Base-by-base conservation (phyloP, 2,113 vertebrate species). In the Andinoacara biseriatus region DNA sequence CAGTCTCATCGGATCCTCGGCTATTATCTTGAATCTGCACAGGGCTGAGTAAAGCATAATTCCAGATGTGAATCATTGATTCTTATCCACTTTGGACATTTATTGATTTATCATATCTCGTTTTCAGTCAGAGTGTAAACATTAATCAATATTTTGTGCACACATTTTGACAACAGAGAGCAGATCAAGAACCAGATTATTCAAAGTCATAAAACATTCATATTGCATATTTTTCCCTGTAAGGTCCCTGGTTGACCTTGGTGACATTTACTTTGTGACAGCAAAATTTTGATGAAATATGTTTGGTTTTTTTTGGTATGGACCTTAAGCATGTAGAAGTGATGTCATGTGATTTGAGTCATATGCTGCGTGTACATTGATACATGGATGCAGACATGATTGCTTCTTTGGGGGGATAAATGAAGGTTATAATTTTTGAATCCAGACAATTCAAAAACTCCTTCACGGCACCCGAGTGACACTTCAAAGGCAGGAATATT, bases 181-280 rank as follows among this genome's bases (percentile, higher is more conserved):
- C 80, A 22, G 8, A 54, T 72, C 24, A 54, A 31, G 29, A n/a
- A 40, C 2, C 1, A n/a, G 80, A 89, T 85, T 78, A 82, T 59
- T 82, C 76, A 76, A 58, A 82, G 78, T 74, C 79, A 88, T 89
- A 43, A 89, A 93, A 90, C 59, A 84, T 89, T 82, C 40, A 91
- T 83, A 18, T 2, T 2, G 52, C 35, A 74, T 59, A 61, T 81
- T 52, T 65, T 69, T 3, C 26, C 46, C 46, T 72, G 17, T 54
- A 20, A 52, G 43, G 4, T 31, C 24, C 57, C 26, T 3, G 57
- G 43, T 46, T 72, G 65, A 72, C 17, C 26, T 38, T 72, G 18
- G 67, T 72, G 46, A 52, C 20, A 54, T 72, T 54, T 72, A 10
- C 65, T 31, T 52, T n/a, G 24, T 52, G 43, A 52, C 43, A 52